Percentiles rank a stretch among this genome's conserved stretches.
These are phyloP conservation scores for Catocala sponsa DNA, from an alignment of 2,888 invertebrate species.

Conservation along the genomic window DNA sequence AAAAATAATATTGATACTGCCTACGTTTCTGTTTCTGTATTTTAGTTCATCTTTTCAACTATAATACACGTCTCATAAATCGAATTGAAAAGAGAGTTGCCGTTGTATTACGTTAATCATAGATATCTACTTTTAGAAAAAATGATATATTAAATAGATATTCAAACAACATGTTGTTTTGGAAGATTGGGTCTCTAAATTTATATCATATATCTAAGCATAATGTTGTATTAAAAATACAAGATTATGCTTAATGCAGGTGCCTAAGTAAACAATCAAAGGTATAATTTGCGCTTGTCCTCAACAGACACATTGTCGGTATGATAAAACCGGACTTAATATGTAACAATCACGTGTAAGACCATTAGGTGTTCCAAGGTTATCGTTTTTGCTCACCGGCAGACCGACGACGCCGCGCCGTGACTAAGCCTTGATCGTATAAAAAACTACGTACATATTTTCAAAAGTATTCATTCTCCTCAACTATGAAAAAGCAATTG, in stretches of 20 bases:
- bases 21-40: too few relatives aligned
- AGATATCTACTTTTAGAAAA: too few relatives aligned
- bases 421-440: slow-evolving; percentile 67
- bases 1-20: too few relatives aligned
- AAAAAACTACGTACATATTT: slow-evolving; percentile 38
- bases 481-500: slow-evolving; percentile 29
- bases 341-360: slow-evolving; percentile 73
- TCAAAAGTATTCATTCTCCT: slow-evolving; percentile 39
- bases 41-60: too few relatives aligned
- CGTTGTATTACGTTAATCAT: too few relatives aligned
- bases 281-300: slow-evolving; percentile 26
- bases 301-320: slow-evolving; percentile 19
- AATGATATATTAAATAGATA: too few relatives aligned
- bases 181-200: too few relatives aligned
- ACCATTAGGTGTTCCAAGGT: slow-evolving; percentile 75
- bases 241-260: background rate
- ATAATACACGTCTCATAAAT: too few relatives aligned
- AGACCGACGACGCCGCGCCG: slow-evolving; percentile 43
- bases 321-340: slow-evolving; percentile 61
- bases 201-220: too few relatives aligned
- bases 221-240: too few relatives aligned
- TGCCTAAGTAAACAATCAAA: slow-evolving; percentile 16
- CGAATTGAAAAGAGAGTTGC: too few relatives aligned
- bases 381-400: slow-evolving; percentile 72
- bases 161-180: too few relatives aligned